Conservation (phyloP, 2,797 vertebrate species). For the Poecilia velifera region DNA sequence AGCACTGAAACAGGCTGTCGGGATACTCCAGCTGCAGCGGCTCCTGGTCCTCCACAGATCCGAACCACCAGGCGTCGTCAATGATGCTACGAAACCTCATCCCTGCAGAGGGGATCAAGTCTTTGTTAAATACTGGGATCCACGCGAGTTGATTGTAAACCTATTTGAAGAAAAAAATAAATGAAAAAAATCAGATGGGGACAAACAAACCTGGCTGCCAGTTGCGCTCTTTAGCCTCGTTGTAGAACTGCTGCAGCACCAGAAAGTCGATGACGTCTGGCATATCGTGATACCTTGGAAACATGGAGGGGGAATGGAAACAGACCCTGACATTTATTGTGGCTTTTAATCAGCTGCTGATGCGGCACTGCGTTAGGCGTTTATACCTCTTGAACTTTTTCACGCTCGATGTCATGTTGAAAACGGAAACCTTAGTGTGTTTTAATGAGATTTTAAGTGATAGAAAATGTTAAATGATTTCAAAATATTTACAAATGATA, state of each 20-base stretch:
- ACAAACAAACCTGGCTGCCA: constrained; percentile 90
- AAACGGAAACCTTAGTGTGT: background rate
- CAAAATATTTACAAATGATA: background rate
- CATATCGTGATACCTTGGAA: constrained; percentile 95
- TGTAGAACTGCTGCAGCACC: constrained; percentile 97
- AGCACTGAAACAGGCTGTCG: constrained; percentile 98
- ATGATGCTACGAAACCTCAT: constrained; percentile 92
- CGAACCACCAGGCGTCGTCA: constrained; percentile 99
- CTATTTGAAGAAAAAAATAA: background rate
- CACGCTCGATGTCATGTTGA: background rate
- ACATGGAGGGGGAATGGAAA: background rate
- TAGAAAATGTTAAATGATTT: background rate
- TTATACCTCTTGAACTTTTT: background rate
- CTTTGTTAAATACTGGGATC: background rate
- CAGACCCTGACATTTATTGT: background rate
- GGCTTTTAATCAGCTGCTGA: background rate
- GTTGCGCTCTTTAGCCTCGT: constrained; percentile 95
- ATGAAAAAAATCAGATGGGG: background rate
- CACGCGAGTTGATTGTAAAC: background rate
- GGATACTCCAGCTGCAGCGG: constrained; percentile 95
- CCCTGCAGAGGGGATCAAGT: constrained; percentile 40
- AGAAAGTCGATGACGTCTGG: constrained; percentile 99
- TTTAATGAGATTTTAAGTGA: background rate
- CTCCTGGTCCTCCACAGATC: constrained; percentile 94
- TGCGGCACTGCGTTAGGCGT: no score